These are phyloP conservation scores for Euwallacea fornicatus DNA, from an alignment of 1,140 invertebrate species.

Conservation along the genomic window DNA sequence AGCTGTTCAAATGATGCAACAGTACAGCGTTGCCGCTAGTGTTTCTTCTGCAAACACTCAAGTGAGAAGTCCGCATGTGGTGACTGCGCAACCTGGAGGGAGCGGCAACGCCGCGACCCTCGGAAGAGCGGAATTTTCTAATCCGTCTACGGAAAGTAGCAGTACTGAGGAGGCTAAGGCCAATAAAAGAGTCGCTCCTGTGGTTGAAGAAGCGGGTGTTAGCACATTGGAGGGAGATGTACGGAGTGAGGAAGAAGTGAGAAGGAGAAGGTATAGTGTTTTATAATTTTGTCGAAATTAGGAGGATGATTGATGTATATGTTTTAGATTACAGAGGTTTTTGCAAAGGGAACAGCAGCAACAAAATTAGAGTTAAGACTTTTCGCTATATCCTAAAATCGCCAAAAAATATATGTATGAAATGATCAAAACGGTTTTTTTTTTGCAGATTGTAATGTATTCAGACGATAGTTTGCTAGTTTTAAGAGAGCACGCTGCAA, in stretches of 20 bases:
- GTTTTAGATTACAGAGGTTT: constrained; percentile 32
- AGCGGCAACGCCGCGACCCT: not conserved
- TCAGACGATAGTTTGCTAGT: too few relatives aligned
- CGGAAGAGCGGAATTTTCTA: not conserved
- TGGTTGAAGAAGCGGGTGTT: not conserved
- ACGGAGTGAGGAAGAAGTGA: constrained; percentile 16
- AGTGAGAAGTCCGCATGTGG: not conserved
- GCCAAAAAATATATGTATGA: constrained; percentile 1
- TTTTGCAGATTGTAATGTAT: too few relatives aligned
- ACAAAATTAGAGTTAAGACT: constrained; percentile 2
- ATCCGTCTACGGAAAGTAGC: not conserved
- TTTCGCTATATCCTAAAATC: not conserved
- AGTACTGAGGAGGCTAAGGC: not conserved
- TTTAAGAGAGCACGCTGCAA: too few relatives aligned
- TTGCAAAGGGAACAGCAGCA: constrained; percentile 30
- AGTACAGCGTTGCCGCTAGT: constrained; percentile 72
- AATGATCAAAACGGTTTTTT: not conserved
- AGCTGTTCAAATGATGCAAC: constrained; percentile 84
- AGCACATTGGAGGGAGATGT: not conserved
- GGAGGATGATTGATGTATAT: constrained; percentile 4
- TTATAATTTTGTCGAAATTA: not conserved
- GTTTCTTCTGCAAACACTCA: not conserved
- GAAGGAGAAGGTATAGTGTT: constrained; percentile 17
- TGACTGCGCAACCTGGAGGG: not conserved
- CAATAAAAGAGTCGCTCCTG: not conserved